Evolutionary conservation across 2,888 invertebrate genomes (phyloP), one percentile per base, ranked within the genome.

Genomic region (Erebia aethiops): DNA sequence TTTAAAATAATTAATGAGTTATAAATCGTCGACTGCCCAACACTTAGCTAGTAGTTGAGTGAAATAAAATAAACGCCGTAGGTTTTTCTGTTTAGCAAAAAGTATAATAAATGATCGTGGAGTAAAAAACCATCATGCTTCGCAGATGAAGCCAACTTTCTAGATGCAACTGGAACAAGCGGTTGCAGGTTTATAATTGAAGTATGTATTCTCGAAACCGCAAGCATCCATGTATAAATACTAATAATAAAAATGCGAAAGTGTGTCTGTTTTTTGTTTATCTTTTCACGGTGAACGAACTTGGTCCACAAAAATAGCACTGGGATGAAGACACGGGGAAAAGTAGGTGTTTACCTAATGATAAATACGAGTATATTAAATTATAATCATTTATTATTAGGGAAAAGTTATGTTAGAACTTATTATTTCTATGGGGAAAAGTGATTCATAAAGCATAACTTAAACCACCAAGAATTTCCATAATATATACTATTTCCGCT

Each of bases 151-250:
- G 74, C 76, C 77, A 77, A 81, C 88, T 89, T 89, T 89, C 89
- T 88, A 87, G 78, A 74, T 71, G 75, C 76, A 85, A 81, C 82
- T 82, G 81, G 84, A 81, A 78, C 83, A 74, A 11, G 16, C 75
- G 75, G 77, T 74, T 65, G 43, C 54, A 9, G 43, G 78, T 80
- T 81, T 81, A 79, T 86, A 86, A 89, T 88, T 87, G 87, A 86
- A 87, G 86, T 88, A 86, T 87, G 86, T 88, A 85, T 88, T 87
- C 84, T 86, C 83, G 80, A 79, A 80, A 85, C 85, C 86, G 80
- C 86, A 77, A 82, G 82, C 77, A 77, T 70, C 54, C 10, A 9
- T 18, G 13, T 54, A 54, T 16, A 8, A 10, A 54, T 54, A 54
- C 18, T 54, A 1, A 16, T 52, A 52, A 8, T 16, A 52, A 16